Conservation (phyloP, 1,140 invertebrate species). For the Microplitis demolitor region DNA sequence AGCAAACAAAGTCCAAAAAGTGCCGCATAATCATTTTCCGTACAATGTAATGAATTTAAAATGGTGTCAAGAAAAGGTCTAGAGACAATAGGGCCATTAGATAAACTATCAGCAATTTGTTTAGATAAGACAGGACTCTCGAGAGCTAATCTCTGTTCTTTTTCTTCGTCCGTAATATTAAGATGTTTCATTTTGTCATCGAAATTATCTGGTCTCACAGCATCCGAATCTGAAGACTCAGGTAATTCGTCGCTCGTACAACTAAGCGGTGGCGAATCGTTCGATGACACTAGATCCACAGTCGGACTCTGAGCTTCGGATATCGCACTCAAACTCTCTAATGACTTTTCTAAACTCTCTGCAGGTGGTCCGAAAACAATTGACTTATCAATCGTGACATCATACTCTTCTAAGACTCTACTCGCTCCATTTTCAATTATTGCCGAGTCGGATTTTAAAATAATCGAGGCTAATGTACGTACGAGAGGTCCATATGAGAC, state of each 20-base stretch:
- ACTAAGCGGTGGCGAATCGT: background rate
- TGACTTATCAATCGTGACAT: slow-evolving; percentile 54
- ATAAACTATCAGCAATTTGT: slow-evolving; percentile 38
- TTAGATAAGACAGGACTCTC: slow-evolving; percentile 48
- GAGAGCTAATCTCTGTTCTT: slow-evolving; percentile 72
- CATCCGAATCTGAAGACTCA: slow-evolving; percentile 7
- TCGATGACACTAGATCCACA: background rate
- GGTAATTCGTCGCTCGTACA: slow-evolving; percentile 3
- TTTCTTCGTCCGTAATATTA: slow-evolving; percentile 94
- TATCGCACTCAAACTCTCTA: slow-evolving; percentile 61
- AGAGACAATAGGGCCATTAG: slow-evolving; percentile 61
- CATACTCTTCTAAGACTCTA: slow-evolving; percentile 77
- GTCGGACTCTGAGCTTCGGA: background rate
- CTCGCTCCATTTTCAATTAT: slow-evolving; percentile 75
- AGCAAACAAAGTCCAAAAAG: slow-evolving; percentile 91
- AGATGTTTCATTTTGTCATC: slow-evolving; percentile 51
- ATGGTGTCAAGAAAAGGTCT: slow-evolving; percentile 90
- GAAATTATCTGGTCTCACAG: background rate
- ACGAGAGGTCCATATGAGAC: slow-evolving; percentile 88
- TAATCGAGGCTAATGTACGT: slow-evolving; percentile 84
- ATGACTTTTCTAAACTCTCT: slow-evolving; percentile 69
- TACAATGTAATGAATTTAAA: slow-evolving; percentile 80
- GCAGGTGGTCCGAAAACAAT: slow-evolving; percentile 64
- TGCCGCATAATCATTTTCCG: slow-evolving; percentile 92
- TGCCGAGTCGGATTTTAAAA: slow-evolving; percentile 77